Evolutionary conservation across 2,113 vertebrate species (phyloP).

Genomic region (Panthera leo): DNA sequence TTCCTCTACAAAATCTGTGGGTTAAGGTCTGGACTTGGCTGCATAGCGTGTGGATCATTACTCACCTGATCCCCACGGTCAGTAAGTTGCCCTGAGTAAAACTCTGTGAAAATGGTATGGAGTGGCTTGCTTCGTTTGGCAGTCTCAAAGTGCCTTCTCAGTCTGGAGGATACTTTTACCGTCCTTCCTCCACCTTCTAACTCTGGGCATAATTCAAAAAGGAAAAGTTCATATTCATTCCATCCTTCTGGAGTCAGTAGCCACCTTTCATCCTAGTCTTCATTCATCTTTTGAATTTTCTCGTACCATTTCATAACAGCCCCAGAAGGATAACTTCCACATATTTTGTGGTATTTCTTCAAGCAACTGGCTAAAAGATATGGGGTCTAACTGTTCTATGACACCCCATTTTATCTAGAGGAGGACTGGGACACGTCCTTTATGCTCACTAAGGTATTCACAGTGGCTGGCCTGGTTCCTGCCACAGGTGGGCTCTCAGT

Average conservation of each 20-base stretch:
- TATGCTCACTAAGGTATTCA: neutral
- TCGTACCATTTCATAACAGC: neutral
- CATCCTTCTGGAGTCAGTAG: conserved; percentile 89
- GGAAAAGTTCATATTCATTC: conserved; percentile 92
- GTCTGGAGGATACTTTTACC: neutral
- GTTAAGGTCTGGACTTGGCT: neutral
- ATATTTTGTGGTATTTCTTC: neutral
- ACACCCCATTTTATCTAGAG: neutral
- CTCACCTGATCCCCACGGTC: neutral
- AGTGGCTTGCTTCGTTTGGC: neutral
- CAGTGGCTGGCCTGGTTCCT: neutral
- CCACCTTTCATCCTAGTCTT: neutral
- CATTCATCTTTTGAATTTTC: neutral
- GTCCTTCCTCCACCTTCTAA: neutral
- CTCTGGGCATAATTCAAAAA: conserved; percentile 90
- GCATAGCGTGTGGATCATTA: neutral
- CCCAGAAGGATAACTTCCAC: neutral
- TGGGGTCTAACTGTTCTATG: neutral
- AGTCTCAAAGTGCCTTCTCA: neutral
- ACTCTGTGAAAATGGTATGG: neutral
- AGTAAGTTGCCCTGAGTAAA: neutral
- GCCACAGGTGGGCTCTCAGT: neutral
- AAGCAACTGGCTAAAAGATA: neutral
- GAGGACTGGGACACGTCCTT: neutral
- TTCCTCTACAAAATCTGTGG: neutral